Evolutionary conservation across 2,797 vertebrate species (phyloP), one percentile per base, ranked within the genome.

Genomic region (Sebastiscus albofasciatus): DNA sequence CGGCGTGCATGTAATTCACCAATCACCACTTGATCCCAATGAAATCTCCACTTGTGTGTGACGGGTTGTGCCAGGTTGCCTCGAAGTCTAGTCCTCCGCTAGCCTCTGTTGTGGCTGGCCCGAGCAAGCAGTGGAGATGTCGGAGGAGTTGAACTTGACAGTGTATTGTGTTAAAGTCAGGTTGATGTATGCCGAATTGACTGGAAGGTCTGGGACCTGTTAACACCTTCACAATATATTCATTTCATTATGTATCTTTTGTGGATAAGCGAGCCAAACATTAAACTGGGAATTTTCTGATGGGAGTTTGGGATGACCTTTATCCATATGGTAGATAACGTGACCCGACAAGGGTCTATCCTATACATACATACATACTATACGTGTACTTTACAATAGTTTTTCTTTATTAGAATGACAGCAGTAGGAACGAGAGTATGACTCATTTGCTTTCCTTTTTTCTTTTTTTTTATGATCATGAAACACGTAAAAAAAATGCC

Each of bases 241-340:
- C 1, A 3, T 8, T 2, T n/a, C 4, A 2, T 1, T 12, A 0
- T 39, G 29, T 59, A 9, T 73, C 4, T 70, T 24, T 56, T 22
- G 54, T 68, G 8, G 2, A 33, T 14, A 66, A 39, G 11, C 24
- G 2, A 54, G 11, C 3, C 6, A 56, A 60, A 60, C 24, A 11
- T 52, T 49, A 68, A 83, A 85, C 7, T 10, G 1, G 8, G 0
- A 7, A 9, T 67, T 88, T 83, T 54, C 13, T 46, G 11, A 75
- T 39, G 0, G 11, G 66, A 83, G 49, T 73, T 80, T 58, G 1
- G 39, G 24, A 27, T 81, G 77, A 84, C 70, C 54, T 64, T 68
- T 65, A 11, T 61, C 33, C 26, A 64, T 20, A 52, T 22, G 46
- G 14, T 67, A 18, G n/a, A 69, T 60, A 33, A 11, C 1, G 26